These are phyloP conservation scores for Strigamia maritima DNA, from an alignment of 2,888 invertebrate species.

Conservation along the genomic window DNA sequence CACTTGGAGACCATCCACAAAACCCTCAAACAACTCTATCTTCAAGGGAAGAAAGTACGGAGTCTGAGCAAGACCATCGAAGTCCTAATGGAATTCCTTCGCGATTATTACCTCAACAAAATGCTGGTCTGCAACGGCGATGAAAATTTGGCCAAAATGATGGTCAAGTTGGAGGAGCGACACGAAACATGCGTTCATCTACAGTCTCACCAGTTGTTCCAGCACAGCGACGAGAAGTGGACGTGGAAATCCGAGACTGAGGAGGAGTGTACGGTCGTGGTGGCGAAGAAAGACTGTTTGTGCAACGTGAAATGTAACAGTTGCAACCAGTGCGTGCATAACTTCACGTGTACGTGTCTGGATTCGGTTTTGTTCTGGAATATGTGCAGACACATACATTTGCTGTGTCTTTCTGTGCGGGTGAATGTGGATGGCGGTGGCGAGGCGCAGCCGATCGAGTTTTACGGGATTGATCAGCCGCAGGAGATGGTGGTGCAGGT, in stretches of 20 bases:
- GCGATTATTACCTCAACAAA: not conserved
- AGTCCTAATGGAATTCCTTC: not conserved
- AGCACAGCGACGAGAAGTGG: not conserved
- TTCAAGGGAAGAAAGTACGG: not conserved
- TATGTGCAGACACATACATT: slow-evolving; percentile 12
- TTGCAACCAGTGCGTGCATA: not conserved
- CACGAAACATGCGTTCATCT: not conserved
- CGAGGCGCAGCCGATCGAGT: not conserved
- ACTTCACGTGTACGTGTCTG: not conserved
- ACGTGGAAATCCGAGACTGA: not conserved
- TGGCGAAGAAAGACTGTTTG: not conserved
- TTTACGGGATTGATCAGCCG: not conserved
- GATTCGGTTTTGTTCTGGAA: not conserved
- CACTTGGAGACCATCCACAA: not conserved
- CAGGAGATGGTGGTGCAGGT: not conserved
- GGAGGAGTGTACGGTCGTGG: not conserved
- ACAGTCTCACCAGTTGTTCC: not conserved
- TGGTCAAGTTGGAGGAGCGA: not conserved
- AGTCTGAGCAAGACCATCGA: not conserved
- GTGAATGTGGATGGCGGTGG: not conserved
- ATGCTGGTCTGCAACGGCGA: not conserved
- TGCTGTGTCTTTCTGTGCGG: not conserved
- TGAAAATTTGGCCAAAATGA: not conserved
- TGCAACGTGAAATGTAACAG: not conserved
- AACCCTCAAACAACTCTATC: not conserved